phyloP scores from a whole-genome alignment of 1,140 invertebrate genomes.

The Helicoverpa zea region DNA sequence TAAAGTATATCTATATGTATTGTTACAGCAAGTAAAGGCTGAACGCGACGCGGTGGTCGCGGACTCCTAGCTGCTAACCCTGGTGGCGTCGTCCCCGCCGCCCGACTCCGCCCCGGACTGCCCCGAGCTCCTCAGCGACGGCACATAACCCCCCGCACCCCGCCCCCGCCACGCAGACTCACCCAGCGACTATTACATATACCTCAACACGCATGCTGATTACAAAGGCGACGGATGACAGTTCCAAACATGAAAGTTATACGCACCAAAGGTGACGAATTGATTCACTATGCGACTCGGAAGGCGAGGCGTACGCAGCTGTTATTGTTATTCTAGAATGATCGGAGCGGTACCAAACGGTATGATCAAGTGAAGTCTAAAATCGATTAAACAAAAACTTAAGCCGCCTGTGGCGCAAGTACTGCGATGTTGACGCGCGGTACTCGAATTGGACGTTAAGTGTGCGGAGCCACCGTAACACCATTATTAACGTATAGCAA shows the following conservation, averaged over 20 bases:
- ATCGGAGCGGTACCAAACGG: not conserved
- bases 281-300: not conserved
- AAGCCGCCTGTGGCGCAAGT: not conserved
- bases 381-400: not conserved
- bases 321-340: constrained; percentile 29
- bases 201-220: not conserved
- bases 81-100: constrained; percentile 62
- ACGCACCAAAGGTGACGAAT: constrained; percentile 2
- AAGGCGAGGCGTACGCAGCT: constrained; percentile 18
- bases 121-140: constrained; percentile 31
- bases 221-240: not conserved
- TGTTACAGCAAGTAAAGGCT: constrained; percentile 76
- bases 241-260: not conserved
- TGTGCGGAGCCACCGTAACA: not conserved
- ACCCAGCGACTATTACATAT: not conserved
- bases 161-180: not conserved
- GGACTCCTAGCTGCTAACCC: constrained; percentile 79
- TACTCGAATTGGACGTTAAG: constrained; percentile 6
- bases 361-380: not conserved
- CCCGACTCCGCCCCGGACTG: constrained; percentile 40
- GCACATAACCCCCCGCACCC: not conserved
- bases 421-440: not conserved
- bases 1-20: not conserved
- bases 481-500: constrained; percentile 13
- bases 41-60: constrained; percentile 78